A percentile compares a stretch with the other conserved stretches of the same genome.
Conservation (phyloP, 1,140 invertebrate species). For the Drosophila kanapiae region DNA sequence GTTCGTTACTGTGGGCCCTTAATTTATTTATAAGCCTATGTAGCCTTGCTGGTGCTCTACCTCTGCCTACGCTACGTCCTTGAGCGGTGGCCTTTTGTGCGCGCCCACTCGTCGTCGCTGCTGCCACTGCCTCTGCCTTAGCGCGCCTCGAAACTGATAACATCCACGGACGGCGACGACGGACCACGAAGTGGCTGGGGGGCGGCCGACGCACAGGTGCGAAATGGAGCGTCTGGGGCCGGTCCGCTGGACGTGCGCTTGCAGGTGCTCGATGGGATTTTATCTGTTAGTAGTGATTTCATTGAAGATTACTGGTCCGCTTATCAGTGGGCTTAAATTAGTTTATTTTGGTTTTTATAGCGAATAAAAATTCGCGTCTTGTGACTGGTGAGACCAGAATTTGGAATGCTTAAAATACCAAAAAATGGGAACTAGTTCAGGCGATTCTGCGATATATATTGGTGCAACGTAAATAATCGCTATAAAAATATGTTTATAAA, state of each 20-base stretch:
- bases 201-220: conserved; percentile 47
- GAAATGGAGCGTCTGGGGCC: not conserved
- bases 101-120: conserved; percentile 43
- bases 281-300: conserved; percentile 37
- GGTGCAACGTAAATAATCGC: not conserved
- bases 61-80: conserved; percentile 59
- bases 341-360: conserved; percentile 41
- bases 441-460: not conserved
- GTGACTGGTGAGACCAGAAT: conserved; percentile 31
- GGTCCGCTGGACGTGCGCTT: conserved; percentile 19
- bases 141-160: conserved; percentile 71
- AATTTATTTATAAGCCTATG: conserved; percentile 52
- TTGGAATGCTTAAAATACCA: not conserved
- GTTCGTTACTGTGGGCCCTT: conserved; percentile 30
- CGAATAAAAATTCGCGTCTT: conserved; percentile 51
- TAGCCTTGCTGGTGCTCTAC: conserved; percentile 41
- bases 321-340: conserved; percentile 45
- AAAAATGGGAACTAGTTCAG: not conserved
- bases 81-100: conserved; percentile 57
- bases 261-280: conserved; percentile 27
- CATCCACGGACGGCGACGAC: conserved; percentile 47
- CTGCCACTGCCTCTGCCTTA: conserved; percentile 36
- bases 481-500: not conserved
- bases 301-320: conserved; percentile 50
- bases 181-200: conserved; percentile 31